Conservation (phyloP, 2,113 vertebrate genomes). For the Rattus norvegicus region DNA sequence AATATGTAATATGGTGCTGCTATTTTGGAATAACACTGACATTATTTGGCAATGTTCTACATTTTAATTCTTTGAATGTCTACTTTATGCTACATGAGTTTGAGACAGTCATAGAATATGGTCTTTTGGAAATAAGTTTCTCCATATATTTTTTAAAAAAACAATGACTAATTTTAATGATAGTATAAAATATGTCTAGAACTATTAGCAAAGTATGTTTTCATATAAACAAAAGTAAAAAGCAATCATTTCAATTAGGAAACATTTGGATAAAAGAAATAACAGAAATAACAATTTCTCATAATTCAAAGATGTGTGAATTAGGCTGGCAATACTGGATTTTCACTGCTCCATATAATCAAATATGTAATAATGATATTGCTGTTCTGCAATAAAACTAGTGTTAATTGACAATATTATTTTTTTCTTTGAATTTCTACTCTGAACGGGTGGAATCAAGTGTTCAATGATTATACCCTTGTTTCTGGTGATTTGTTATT, state of each 20-base stretch:
- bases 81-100: background rate
- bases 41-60: conserved; percentile 38
- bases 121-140: background rate
- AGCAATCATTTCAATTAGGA: background rate
- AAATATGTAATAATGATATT: background rate
- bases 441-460: background rate
- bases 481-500: background rate
- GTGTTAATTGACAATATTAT: background rate
- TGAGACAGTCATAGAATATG: background rate
- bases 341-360: background rate
- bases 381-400: background rate
- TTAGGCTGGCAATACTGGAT: background rate
- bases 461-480: background rate
- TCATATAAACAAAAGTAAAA: background rate
- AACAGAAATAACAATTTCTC: conserved; percentile 8
- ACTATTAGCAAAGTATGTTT: background rate
- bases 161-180: background rate
- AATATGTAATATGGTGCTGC: background rate
- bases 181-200: background rate
- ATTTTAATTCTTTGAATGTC: conserved; percentile 1
- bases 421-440: background rate
- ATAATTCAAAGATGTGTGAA: background rate
- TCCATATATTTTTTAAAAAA: background rate
- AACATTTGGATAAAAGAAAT: conserved; percentile 22
- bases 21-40: background rate